Evolutionary conservation across 1,140 invertebrate species (phyloP), one percentile per base, ranked within the genome.

Genomic region (Musca domestica): DNA sequence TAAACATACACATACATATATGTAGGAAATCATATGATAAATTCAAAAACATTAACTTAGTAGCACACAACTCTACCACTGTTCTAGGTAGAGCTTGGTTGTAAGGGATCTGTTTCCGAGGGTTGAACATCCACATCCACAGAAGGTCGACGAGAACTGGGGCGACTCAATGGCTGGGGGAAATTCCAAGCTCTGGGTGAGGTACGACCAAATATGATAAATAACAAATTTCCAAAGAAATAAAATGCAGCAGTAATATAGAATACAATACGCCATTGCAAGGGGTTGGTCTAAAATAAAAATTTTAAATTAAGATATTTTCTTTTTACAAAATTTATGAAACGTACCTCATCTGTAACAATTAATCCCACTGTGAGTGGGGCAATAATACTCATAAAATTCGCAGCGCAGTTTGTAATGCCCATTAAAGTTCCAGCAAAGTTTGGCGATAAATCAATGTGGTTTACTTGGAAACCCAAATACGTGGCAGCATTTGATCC

Each of bases 401-500:
- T 94, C 0, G 90, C 88, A 20, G 87, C 84, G 64, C 90, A 90
- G 77, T 94, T 94, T 20, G 90, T 92, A 30, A 94, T 84, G 30
- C 92, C 80, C 80, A 81, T 81, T 46, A 94, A 73, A 0, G 89
- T 88, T 23, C 92, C 92, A 4, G 89, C 88, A 73, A 89, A 92
- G 76, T 92, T 92, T 0, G 92, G 91, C 2, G 90, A 86, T 67
- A 93, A 84, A 77, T 93, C 91, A 69, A 92, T 87, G 66, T 91
- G 89, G 71, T 90, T 90, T 12, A 89, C 85, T 74, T 88, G 83
- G 68, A 85, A 85, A n/a, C 93, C 94, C 64, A 90, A 87, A 74
- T 89, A 92, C 48, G 89, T 86, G 12, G 90, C 90, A 9, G 92
- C 88, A 71, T 94, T 94, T 2, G 91, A 83, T 1, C 90, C 89